Evolutionary conservation across 2,797 vertebrate genomes (phyloP), one percentile per base, ranked within the genome.

Genomic region (Urosaurus nigricauda): DNA sequence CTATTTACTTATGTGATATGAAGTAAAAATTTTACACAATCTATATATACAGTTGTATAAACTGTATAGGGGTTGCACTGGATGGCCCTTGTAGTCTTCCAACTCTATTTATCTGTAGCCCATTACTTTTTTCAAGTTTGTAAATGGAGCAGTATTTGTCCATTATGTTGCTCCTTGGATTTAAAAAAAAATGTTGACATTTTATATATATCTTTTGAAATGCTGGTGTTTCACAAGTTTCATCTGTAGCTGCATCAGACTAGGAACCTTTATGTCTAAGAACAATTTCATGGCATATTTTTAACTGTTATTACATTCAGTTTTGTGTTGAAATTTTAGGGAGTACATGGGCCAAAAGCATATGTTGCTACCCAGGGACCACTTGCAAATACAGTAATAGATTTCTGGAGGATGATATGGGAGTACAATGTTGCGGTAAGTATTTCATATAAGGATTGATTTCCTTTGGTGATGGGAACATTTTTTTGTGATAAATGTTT

Each of bases 391-490:
- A 99, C 98, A 21, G 98, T 99, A 91, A 97, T 99, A 47, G 99
- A 99, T 96, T 99, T 99, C 97, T 99, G 98, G 99, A 98, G 99
- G 95, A 99, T 99, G 99, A 99, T 98, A 96, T 99, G 99, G 99
- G 98, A 99, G 87, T 99, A 99, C 95, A 98, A 97, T 0, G 97
- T 98, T 83, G 97, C 97, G 17, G 99, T 99, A 95, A 99, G 98
- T 98, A 93, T 73, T 89, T 85, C 0, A 17, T 81, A 84, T 84
- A 14, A 7, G 1, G 56, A 40, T 56, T 40, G 19, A 71, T 88
- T 83, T 79, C 60, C 14, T 84, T 88, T 32, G 47, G 83, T 71
- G 19, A 56, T 81, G 78, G 71, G 65, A 81, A 35, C 11, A 80
- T 24, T 7, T n/a, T 68, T 58, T 51, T 77, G 82, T 29, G 88